Percentiles rank a stretch among this genome's conserved stretches.
Conservation (phyloP, 2,888 invertebrate genomes). For the Onchidella celtica region DNA sequence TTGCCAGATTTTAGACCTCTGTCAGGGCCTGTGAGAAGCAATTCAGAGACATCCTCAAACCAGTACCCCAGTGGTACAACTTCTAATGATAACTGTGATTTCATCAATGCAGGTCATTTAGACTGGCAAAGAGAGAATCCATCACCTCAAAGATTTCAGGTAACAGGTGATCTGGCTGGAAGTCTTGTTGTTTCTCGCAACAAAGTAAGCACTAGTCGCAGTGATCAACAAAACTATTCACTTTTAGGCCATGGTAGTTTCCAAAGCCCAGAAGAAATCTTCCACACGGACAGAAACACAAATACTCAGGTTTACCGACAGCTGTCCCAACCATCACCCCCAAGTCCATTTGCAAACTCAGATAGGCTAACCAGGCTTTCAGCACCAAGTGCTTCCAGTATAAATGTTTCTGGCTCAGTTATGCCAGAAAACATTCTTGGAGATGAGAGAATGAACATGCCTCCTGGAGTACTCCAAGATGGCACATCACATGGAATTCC, state of each 20-base stretch:
- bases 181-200: background rate
- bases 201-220: background rate
- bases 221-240: slow-evolving; percentile 1
- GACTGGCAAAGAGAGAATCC: background rate
- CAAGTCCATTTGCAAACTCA: background rate
- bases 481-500: background rate
- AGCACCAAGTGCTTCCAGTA: slow-evolving; percentile 8
- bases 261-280: background rate
- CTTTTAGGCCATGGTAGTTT: slow-evolving; percentile 7
- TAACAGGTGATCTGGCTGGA: slow-evolving; percentile 23
- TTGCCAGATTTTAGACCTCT: slow-evolving; percentile 25
- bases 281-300: background rate
- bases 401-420: background rate
- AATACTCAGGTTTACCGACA: slow-evolving; percentile 5
- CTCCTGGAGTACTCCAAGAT: background rate
- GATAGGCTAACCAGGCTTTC: background rate
- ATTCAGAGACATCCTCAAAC: background rate
- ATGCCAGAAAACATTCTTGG: background rate
- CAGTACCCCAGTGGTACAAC: background rate
- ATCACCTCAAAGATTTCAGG: slow-evolving; percentile 4
- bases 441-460: background rate
- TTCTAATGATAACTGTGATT: background rate
- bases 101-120: background rate
- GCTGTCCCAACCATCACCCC: slow-evolving; percentile 21
- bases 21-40: background rate